Conservation (phyloP, 2,888 invertebrate species). For the Busseola fusca region DNA sequence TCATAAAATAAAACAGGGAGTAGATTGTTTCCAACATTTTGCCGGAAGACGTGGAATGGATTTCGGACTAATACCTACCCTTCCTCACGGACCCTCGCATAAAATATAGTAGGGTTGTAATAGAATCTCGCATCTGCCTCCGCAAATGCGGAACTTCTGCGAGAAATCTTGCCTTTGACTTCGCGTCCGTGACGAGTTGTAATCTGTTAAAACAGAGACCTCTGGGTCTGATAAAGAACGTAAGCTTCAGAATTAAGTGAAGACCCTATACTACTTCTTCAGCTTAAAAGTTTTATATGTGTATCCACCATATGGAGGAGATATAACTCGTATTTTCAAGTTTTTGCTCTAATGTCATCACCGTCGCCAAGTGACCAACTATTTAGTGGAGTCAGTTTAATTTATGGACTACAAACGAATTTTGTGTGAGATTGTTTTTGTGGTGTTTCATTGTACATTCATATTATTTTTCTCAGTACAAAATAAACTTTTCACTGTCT, state of each 20-base stretch:
- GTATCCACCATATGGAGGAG: neutral
- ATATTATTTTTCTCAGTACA: too few species aligned
- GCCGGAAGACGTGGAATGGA: slow-evolving; percentile 83
- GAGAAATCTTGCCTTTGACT: neutral
- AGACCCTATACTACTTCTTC: too few species aligned
- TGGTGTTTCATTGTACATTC: too few species aligned
- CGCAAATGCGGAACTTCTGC: neutral
- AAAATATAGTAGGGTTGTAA: slow-evolving; percentile 74
- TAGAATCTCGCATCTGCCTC: neutral
- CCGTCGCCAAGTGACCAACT: neutral
- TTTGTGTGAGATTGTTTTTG: too few species aligned
- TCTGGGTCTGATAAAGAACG: neutral
- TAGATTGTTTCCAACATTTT: slow-evolving; percentile 83
- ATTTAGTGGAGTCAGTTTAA: neutral
- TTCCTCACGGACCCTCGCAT: slow-evolving; percentile 79
- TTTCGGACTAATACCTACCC: slow-evolving; percentile 82
- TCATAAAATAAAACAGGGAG: slow-evolving; percentile 82
- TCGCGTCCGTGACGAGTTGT: neutral
- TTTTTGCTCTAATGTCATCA: too few species aligned
- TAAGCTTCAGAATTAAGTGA: too few species aligned
- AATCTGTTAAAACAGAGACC: neutral
- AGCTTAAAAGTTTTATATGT: too few species aligned
- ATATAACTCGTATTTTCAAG: neutral
- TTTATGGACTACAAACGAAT: neutral
- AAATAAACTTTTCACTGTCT: too few species aligned